Evolutionary conservation across 2,888 invertebrate genomes (phyloP), one percentile per base, ranked within the genome.

Genomic region (Morinoia aosen): DNA sequence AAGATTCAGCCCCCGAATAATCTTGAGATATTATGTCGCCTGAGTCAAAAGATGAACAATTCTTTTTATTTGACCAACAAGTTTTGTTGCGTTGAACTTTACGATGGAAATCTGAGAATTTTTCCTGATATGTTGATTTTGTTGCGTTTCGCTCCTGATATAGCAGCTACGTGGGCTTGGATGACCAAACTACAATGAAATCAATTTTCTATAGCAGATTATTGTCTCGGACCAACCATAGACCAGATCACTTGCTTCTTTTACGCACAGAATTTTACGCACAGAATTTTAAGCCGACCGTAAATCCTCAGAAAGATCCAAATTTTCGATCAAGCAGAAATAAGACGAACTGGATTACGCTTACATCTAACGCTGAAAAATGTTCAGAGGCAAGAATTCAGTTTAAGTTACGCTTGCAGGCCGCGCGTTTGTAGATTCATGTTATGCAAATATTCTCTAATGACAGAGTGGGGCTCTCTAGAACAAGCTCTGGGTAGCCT

Each of bases 381-480:
- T 64, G 12, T 64, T 64, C 25, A 12, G 64, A 64, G 14, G 64
- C 64, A 19, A 64, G 64, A 64, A 64, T 64, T 64, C 64, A 64
- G 19, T 64, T 64, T 64, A 64, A 64, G 64, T 64, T 64, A 64
- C 64, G 64, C 25, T 12, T 64, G 25, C 64, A 64, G 64, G 19
- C 64, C 7, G 48, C 90, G 48, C 39, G 90, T 48, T 90, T 90
- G 90, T 90, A 25, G 11, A 90, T 90, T 90, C 90, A 90, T 91
- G 91, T 91, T 91, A 91, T 91, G 91, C 91, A 57, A 91, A 91
- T 91, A 57, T 57, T 4, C 48, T 19, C 91, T 91, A 91, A 91
- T 91, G 48, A 91, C 91, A 57, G 91, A 48, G 56, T 57, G 91
- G 10, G 91, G 25, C 12, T 16, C 11, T 33, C 56, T 11, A 91